Conservation (phyloP, 2,797 vertebrate genomes). For the Avahi laniger region DNA sequence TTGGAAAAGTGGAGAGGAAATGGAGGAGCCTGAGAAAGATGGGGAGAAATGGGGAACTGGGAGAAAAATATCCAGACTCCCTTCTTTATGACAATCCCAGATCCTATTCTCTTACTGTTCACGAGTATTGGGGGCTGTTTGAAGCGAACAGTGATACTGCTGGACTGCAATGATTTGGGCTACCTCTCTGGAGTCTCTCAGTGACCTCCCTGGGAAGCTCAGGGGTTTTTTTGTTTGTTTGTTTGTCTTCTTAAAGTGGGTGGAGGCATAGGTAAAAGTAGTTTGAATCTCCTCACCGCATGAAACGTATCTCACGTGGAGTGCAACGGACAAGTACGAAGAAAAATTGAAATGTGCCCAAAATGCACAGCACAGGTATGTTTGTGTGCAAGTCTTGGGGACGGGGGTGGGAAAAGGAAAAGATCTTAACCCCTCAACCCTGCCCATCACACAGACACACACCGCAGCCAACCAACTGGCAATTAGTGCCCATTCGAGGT, state of each 20-base stretch:
- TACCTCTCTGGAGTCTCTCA: not conserved
- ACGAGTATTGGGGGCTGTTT: not conserved
- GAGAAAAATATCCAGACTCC: not conserved
- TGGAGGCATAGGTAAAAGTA: not conserved
- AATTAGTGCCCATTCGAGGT: not conserved
- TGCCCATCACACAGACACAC: not conserved
- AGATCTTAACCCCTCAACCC: not conserved
- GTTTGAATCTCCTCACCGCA: not conserved
- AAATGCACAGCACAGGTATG: not conserved
- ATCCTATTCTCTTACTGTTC: not conserved
- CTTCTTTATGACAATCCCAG: not conserved
- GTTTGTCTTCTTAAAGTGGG: not conserved
- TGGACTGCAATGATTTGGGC: not conserved
- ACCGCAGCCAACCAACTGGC: not conserved
- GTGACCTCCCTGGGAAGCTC: not conserved
- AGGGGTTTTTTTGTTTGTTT: not conserved
- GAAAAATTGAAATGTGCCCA: not conserved
- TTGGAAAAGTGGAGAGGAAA: constrained; percentile 41
- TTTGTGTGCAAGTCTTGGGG: not conserved
- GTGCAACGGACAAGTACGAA: not conserved
- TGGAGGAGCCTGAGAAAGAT: constrained; percentile 24
- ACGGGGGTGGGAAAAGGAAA: not conserved
- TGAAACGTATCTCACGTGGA: not conserved
- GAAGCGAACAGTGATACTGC: not conserved
- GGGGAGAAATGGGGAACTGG: not conserved